Conservation (phyloP, 2,113 vertebrate species). For the Neoarius graeffei region DNA sequence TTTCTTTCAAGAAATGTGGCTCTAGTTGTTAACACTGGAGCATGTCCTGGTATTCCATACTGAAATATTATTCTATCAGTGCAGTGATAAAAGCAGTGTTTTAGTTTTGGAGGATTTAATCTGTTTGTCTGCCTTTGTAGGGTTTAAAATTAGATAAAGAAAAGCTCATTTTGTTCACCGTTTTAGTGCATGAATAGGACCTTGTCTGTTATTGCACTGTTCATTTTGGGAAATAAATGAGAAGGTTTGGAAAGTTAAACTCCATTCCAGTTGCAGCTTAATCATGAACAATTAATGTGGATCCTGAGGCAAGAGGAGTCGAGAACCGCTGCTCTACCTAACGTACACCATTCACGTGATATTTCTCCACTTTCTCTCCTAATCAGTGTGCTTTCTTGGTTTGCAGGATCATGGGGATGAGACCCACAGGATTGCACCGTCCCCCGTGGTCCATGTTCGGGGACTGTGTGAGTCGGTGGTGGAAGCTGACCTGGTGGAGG, state of each 20-base stretch:
- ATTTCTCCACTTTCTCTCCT: background rate
- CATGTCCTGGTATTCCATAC: background rate
- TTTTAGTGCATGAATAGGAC: background rate
- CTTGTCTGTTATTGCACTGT: background rate
- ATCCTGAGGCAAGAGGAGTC: background rate
- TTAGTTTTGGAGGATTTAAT: background rate
- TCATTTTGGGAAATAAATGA: constrained; percentile 1
- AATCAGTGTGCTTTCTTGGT: background rate
- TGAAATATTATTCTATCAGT: background rate
- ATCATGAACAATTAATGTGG: constrained; percentile 3
- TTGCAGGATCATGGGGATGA: constrained; percentile 68
- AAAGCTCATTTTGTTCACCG: constrained; percentile 1
- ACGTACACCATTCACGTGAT: background rate
- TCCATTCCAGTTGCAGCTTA: background rate
- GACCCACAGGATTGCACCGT: constrained; percentile 88
- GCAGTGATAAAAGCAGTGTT: background rate
- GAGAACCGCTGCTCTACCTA: background rate
- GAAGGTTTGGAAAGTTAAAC: constrained; percentile 8
- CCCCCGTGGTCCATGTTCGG: constrained; percentile 92
- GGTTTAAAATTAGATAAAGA: background rate
- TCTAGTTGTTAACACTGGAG: background rate
- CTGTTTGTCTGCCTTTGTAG: background rate
- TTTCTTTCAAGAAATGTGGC: too few species aligned
- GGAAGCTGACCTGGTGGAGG: constrained; percentile 95
- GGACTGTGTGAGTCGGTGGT: constrained; percentile 94